Conservation (phyloP, 2,888 invertebrate species). For the Blomia tropicalis region DNA sequence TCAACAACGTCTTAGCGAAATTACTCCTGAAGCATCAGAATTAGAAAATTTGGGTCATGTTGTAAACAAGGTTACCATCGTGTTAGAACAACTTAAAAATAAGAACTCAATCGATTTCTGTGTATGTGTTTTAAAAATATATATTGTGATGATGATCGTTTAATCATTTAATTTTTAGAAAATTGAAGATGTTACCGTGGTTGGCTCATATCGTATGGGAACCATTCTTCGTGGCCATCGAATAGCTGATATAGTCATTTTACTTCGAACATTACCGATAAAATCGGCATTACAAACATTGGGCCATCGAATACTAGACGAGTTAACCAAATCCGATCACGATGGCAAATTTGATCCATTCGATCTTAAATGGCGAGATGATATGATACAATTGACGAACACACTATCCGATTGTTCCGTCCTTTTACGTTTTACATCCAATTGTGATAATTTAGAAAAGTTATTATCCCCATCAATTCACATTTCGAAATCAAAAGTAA, state of each 20-base stretch:
- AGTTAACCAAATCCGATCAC: constrained; percentile 57
- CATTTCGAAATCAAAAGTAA: constrained; percentile 53
- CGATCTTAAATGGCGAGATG: constrained; percentile 29
- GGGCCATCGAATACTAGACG: constrained; percentile 67
- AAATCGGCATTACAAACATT: constrained; percentile 84
- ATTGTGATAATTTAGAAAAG: constrained; percentile 77
- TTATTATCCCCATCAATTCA: no score
- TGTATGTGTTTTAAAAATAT: no score
- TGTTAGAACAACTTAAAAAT: no score
- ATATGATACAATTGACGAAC: constrained; percentile 60
- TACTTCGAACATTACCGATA: constrained; percentile 86
- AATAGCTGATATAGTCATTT: constrained; percentile 88
- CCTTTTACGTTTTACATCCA: constrained; percentile 55
- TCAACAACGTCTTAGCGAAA: not conserved
- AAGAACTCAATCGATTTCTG: no score
- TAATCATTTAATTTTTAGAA: no score
- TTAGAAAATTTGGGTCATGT: not conserved
- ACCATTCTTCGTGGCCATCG: constrained; percentile 91
- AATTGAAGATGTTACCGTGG: constrained; percentile 84
- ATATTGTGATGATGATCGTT: no score
- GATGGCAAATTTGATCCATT: constrained; percentile 33
- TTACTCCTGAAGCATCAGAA: not conserved
- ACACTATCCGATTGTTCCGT: constrained; percentile 68
- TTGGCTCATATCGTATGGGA: constrained; percentile 94
- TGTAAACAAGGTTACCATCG: not conserved